These are phyloP conservation scores for Thamnaconus septentrionalis DNA, from an alignment of 2,113 vertebrate genomes.

Conservation along the genomic window DNA sequence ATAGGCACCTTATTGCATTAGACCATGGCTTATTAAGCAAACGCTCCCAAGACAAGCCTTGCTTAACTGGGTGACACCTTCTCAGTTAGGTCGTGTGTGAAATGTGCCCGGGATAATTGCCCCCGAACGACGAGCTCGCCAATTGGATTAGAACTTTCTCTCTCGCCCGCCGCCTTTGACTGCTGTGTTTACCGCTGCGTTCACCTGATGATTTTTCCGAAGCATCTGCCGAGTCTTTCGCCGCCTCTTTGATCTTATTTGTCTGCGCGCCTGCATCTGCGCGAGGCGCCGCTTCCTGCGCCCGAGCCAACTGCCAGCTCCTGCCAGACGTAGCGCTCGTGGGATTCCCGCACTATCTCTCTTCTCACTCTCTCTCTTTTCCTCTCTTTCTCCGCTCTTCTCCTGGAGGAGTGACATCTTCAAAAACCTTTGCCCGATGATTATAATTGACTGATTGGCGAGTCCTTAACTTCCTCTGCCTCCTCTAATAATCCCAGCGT, in stretches of 20 bases:
- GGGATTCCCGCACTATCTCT: constrained; percentile 11
- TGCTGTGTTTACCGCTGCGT: no score
- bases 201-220: no score
- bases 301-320: neutral
- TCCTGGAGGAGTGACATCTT: constrained; percentile 49
- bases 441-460: constrained; percentile 66
- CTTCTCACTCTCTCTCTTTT: neutral
- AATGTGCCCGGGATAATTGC: constrained; percentile 70
- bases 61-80: constrained; percentile 78
- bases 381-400: constrained; percentile 10
- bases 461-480: constrained; percentile 68
- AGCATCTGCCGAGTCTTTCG: no score
- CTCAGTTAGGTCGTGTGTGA: constrained; percentile 73
- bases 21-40: constrained; percentile 78
- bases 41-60: constrained; percentile 76
- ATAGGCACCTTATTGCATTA: constrained; percentile 80
- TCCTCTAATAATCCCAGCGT: constrained; percentile 69
- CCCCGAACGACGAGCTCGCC: constrained; percentile 47
- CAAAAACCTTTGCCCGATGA: constrained; percentile 58
- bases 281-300: neutral
- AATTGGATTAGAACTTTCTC: constrained; percentile 55
- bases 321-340: constrained; percentile 29
- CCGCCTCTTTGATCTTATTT: constrained; percentile 26
- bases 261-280: constrained; percentile 13
- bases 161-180: constrained; percentile 6